Percentiles rank a stretch among this genome's conserved stretches.
Conservation (phyloP, 2,797 vertebrate species). For the Hybognathus amarus region DNA sequence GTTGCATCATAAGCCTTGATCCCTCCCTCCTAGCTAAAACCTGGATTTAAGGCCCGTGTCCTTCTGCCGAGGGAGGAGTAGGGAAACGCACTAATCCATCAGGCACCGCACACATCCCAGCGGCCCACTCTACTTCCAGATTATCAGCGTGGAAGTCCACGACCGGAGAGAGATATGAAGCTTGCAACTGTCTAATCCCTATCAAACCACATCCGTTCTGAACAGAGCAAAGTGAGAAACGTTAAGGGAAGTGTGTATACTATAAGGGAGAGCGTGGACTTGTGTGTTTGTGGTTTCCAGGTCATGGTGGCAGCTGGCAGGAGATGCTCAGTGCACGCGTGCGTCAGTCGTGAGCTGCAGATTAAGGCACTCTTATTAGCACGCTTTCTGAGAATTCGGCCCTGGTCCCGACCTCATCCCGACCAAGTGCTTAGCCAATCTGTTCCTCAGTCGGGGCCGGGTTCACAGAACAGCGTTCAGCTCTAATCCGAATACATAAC, state of each 20-base stretch:
- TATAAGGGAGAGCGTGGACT: neutral
- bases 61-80: constrained; percentile 70
- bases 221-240: neutral
- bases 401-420: constrained; percentile 45
- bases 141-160: constrained; percentile 61
- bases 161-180: neutral
- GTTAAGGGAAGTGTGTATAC: neutral
- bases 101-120: constrained; percentile 65
- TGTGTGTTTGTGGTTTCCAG: constrained; percentile 29
- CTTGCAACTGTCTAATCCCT: constrained; percentile 22
- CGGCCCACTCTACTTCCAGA: constrained; percentile 72
- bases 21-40: constrained; percentile 69
- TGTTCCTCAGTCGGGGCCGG: constrained; percentile 16
- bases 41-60: constrained; percentile 77
- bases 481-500: constrained; percentile 35
- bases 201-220: constrained; percentile 6
- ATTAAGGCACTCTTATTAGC: constrained; percentile 62
- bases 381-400: constrained; percentile 65
- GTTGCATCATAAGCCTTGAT: constrained; percentile 79
- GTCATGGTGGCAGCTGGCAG: constrained; percentile 46
- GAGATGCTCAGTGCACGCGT: constrained; percentile 32
- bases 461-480: constrained; percentile 24
- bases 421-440: constrained; percentile 44
- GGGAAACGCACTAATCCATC: constrained; percentile 74
- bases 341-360: constrained; percentile 59